These are phyloP conservation scores for Eudyptes chrysolophus DNA, from an alignment of 2,113 vertebrate genomes.

Conservation along the genomic window DNA sequence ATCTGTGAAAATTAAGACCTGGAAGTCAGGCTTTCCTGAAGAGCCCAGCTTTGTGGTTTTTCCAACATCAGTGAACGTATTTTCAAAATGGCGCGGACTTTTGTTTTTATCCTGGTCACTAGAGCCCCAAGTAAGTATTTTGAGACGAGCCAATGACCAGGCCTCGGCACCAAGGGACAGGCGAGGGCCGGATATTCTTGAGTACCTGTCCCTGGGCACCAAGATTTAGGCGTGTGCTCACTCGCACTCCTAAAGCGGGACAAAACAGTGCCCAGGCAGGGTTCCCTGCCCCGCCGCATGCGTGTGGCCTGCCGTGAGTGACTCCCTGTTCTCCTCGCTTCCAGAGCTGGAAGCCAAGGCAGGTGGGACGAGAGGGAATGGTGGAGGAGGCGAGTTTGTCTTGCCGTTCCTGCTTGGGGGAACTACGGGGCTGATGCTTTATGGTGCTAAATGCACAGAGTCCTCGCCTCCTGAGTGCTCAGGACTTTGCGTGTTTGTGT, in stretches of 20 bases:
- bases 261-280: accelerated
- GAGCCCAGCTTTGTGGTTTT: not conserved
- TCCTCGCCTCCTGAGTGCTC: not conserved
- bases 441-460: accelerated
- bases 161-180: accelerated
- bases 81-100: not conserved
- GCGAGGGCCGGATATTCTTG: too few relatives aligned
- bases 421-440: not conserved
- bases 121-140: not conserved
- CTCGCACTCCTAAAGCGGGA: accelerated
- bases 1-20: too few relatives aligned
- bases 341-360: not conserved
- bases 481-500: accelerated
- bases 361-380: not conserved
- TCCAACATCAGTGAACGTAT: not conserved
- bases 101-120: too few relatives aligned
- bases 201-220: accelerated
- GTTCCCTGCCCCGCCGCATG: not conserved
- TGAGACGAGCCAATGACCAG: accelerated
- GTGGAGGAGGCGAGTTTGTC: not conserved
- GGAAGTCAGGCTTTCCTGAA: not conserved
- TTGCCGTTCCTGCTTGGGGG: not conserved
- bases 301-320: accelerated
- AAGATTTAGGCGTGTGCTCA: accelerated
- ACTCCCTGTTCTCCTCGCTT: accelerated